Base-by-base conservation (phyloP, 2,888 invertebrate genomes). In the Iphiclides podalirius region DNA sequence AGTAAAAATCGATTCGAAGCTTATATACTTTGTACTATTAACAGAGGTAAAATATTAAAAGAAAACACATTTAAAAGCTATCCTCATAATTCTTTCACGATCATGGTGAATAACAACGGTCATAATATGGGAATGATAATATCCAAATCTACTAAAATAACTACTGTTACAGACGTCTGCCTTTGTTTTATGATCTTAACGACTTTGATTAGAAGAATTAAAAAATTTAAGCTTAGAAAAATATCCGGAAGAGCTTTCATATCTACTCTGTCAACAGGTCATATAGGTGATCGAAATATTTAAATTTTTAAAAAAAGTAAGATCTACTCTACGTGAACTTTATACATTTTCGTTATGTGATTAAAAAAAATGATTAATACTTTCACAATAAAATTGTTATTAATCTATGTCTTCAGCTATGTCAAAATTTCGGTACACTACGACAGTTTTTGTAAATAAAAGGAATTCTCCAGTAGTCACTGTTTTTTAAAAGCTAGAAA, bases 21-120 rank as follows among this genome's bases (percentile, higher is more conserved):
- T 60, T 72, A 73, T 65, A 78, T 59, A 67, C 59, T 77, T 75
- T 76, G 74, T 75, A 78, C 75, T 76, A 74, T 70, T 75, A 79
- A 75, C 79, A 76, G 65, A 79, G 70, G 67, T 82, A 81, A 79
- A 81, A 77, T 81, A 80, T 80, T 74, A 54, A 58, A 57, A 55
- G 55, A 47, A 56, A 63, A 64, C 53, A 54, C 55, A 59, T 59
- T 60, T 66, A 66, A 75, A 82, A 78, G 75, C 81, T 81, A 78
- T 28, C 8, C 31, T 31, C 26, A 45, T 43, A 52, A 61, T 45
- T 52, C 52, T 47, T 34, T 46, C 53, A 38, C 36, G 53, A 48
- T 47, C 48, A 52, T 52, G 52, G 52, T 52, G 52, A 55, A 47
- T 47, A 49, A 55, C 67, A 67, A 72, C 70, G 67, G 72, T 72